Evolutionary conservation across 2,113 vertebrate species (phyloP), one percentile per base, ranked within the genome.

Genomic region (Rhagologus leucostigma): DNA sequence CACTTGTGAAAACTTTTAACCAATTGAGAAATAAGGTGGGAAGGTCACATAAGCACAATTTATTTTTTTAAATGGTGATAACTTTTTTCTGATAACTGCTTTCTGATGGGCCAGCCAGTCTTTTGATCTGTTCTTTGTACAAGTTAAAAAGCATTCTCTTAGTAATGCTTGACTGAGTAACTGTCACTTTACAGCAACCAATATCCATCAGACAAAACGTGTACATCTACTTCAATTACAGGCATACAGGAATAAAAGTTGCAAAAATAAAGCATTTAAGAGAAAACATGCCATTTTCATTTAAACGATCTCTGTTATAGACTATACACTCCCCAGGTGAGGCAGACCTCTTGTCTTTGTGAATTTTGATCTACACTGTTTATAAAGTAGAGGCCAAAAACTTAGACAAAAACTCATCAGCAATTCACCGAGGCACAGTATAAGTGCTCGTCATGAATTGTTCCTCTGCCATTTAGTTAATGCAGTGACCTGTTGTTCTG

Each of bases 401-500:
- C 47, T 86, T 33, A 18, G 33, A 41, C 9, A 39, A 74, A 91
- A 85, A 18, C 42, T 70, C 68, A 77, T 86, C 80, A 84, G 42
- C 39, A 50, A 47, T 70, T 81, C 59, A 84, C 71, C 83, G 80
- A 89, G 56, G 42, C 64, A 49, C 22, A 60, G 39, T 17, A 0
- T 11, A 77, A 94, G 19, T 73, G 57, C 33, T 86, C 47, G 63
- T 47, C 55, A 83, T 76, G 41, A 95, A 88, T 78, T 77, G 71
- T 70, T 81, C 86, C 63, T 95, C 63, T 84, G 52, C 5, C 4
- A 1, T 56, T 93, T 74, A 87, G 83, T 81, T 89, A 89, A 95
- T 78, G 86, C 7, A 2, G 42, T 91, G 94, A 92, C 89, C 94
- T 97, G 68, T 60, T 95, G 79, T 84, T 67, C 52, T 67, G 56